Evolutionary conservation across 1,140 invertebrate species (phyloP), one percentile per base, ranked within the genome.

Genomic region (Aphelenchoides avenae): DNA sequence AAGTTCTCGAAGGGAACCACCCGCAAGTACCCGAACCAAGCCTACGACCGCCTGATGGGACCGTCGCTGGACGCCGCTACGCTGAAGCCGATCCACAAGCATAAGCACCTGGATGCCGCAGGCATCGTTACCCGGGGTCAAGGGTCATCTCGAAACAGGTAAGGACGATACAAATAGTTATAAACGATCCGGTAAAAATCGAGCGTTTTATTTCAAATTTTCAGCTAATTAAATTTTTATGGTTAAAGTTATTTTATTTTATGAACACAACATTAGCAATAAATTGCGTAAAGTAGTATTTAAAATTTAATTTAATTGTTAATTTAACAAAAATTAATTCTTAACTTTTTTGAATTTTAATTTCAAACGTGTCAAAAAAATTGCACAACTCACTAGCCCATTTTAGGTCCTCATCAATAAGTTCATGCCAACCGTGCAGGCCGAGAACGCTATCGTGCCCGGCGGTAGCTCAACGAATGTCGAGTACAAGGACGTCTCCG

Each of bases 21-120:
- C 60, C 94, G 93, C 75, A 83, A 87, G 37, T 96, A 98, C 77
- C 84, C 88, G 1, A 96, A 94, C 81, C 88, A 91, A 78, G 91
- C 87, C 0, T 88, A 84, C 64, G 93, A 98, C 77, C 3, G 15
- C n/a, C 22, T n/a, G n/a, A 84, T 90, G 80, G 92, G 92, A 0
- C 91, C 91, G 0, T 15, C 65, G 22, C 80, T 92, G 48, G 88
- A 94, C 75, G 82, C 84, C 0, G 80, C 77, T 3, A 90, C 88
- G 1, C 87, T 86, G 64, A 88, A 91, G 79, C 83, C 88, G 1
- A 85, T 89, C 30, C 88, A 85, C 80, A 86, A 85, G 68, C 91
- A 97, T 70, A 83, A 86, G 43, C 80, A 85, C 36, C 80, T 99
- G 7, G 94, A 97, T 73, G 78, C 80, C 0, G 94, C 98, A 80